phyloP scores from a whole-genome alignment of 2,797 vertebrate species.

The Sebastes glaucus region DNA sequence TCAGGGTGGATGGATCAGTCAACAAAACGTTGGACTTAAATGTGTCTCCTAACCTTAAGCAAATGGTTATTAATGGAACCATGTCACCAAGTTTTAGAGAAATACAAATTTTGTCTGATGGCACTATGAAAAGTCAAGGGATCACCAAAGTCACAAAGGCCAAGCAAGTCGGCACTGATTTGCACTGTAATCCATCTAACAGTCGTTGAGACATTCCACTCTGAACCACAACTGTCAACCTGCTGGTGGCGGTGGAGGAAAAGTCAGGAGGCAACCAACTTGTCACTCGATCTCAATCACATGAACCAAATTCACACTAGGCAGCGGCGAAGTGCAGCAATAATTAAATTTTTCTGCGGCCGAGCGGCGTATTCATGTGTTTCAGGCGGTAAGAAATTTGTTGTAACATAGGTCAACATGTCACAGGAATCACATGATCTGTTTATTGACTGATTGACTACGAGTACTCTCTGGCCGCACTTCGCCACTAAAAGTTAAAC shows the following conservation, averaged over 20 bases:
- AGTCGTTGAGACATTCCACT: neutral
- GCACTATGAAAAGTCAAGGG: neutral
- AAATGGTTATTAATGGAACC: neutral
- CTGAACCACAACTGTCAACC: neutral
- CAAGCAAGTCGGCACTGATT: neutral
- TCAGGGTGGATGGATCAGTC: neutral
- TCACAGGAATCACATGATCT: too few relatives aligned
- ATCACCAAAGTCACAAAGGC: neutral
- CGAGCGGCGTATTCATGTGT: too few relatives aligned
- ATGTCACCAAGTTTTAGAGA: neutral
- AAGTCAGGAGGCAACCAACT: too few relatives aligned
- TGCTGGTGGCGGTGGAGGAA: neutral
- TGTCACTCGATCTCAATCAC: too few relatives aligned
- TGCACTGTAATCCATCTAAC: neutral
- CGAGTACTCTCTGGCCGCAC: too few relatives aligned
- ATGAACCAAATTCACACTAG: too few relatives aligned
- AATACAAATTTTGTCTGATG: neutral
- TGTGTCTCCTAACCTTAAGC: neutral
- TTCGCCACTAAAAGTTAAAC: too few relatives aligned
- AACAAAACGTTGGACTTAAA: neutral
- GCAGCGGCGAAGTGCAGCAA: too few relatives aligned
- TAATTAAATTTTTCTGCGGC: too few relatives aligned
- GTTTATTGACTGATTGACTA: too few relatives aligned
- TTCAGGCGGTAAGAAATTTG: accelerated
- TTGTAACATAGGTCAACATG: too few relatives aligned